Conservation (phyloP, 1,140 invertebrate species). For the Akabosia matsudoensis region DNA sequence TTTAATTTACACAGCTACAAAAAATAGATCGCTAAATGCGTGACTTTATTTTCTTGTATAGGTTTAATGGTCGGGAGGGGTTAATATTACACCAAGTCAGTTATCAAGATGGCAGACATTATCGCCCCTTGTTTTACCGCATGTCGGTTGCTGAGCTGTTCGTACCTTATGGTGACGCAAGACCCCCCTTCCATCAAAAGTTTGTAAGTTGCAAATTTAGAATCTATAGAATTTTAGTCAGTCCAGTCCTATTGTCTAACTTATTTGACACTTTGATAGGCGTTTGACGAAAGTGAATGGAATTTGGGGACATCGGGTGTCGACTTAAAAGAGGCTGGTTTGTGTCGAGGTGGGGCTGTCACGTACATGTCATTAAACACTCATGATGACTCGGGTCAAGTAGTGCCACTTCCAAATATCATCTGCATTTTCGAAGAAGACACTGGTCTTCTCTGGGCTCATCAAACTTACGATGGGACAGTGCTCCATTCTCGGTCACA, state of each 20-base stretch:
- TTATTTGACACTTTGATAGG: background rate
- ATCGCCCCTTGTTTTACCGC: background rate
- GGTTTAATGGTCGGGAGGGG: background rate
- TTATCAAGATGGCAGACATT: background rate
- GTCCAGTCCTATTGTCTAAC: background rate
- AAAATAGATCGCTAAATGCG: background rate
- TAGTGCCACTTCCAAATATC: background rate
- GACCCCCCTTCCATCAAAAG: constrained; percentile 12
- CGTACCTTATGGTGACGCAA: constrained; percentile 10
- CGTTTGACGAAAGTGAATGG: background rate
- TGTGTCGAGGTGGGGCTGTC: background rate
- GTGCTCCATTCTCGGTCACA: background rate
- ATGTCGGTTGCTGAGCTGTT: constrained; percentile 5
- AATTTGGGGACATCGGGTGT: background rate
- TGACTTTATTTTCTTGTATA: background rate
- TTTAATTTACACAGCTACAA: background rate
- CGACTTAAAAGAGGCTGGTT: background rate
- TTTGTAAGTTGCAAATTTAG: background rate
- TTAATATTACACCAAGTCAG: background rate
- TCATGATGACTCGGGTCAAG: background rate
- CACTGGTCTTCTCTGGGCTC: background rate
- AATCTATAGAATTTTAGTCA: background rate
- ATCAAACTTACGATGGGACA: background rate
- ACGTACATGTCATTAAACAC: background rate
- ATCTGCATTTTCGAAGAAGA: constrained; percentile 15